These are phyloP conservation scores for Hyles euphorbiae DNA, from an alignment of 1,140 invertebrate genomes.

Conservation along the genomic window DNA sequence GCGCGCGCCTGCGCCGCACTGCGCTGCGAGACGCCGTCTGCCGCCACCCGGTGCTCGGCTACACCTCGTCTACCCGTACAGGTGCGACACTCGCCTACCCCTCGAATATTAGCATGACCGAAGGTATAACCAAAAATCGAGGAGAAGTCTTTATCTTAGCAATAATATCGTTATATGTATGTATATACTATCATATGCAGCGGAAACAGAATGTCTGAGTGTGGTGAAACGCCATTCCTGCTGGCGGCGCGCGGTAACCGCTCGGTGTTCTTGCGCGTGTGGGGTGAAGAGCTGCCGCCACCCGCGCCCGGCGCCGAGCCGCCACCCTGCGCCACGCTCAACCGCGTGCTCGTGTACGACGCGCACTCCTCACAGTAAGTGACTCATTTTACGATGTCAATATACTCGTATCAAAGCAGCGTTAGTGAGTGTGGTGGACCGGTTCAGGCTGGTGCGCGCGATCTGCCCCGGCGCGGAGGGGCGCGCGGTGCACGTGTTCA, in stretches of 20 bases:
- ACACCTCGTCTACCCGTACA: slow-evolving; percentile 76
- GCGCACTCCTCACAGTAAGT: slow-evolving; percentile 74
- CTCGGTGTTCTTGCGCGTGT: slow-evolving; percentile 84
- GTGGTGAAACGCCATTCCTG: slow-evolving; percentile 84
- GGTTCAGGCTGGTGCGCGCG: slow-evolving; percentile 78
- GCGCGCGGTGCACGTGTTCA: slow-evolving; percentile 76
- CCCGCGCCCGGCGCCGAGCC: slow-evolving; percentile 54
- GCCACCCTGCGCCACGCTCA: slow-evolving; percentile 78
- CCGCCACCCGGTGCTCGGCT: slow-evolving; percentile 79
- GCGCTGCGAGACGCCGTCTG: slow-evolving; percentile 65
- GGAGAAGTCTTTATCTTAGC: not conserved
- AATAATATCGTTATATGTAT: not conserved
- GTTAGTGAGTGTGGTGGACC: not conserved
- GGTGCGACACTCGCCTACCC: slow-evolving; percentile 24
- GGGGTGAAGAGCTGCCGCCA: slow-evolving; percentile 75
- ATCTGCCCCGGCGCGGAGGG: slow-evolving; percentile 84
- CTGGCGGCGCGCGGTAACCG: slow-evolving; percentile 84
- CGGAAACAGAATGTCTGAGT: slow-evolving; percentile 76
- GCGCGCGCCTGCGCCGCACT: slow-evolving; percentile 52
- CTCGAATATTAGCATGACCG: too few species aligned
- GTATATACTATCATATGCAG: slow-evolving; percentile 16
- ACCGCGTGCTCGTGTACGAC: slow-evolving; percentile 79
- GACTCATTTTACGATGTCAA: not conserved
- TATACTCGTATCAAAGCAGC: not conserved
- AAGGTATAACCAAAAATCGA: too few species aligned